These are phyloP conservation scores for Porites lobata DNA, from an alignment of 92 coral and sea anemone species.

Conservation along the genomic window DNA sequence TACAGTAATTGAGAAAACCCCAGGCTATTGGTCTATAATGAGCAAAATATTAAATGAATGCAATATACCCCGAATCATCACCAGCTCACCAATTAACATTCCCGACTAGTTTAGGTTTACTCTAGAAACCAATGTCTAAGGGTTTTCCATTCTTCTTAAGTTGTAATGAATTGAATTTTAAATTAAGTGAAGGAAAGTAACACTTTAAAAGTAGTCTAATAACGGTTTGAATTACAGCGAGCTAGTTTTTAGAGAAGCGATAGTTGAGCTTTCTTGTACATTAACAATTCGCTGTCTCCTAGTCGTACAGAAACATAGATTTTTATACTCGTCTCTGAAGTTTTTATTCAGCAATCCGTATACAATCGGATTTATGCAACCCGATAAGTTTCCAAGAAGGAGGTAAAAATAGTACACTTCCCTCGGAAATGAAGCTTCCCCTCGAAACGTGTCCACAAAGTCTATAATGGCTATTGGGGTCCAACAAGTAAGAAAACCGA, in stretches of 20 bases:
- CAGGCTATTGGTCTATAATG: too few species aligned
- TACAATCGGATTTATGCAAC: constrained; percentile 52
- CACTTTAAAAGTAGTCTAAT: too few species aligned
- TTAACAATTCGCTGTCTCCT: neutral
- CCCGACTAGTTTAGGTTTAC: too few species aligned
- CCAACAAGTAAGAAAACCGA: constrained; percentile 65
- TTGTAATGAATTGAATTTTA: too few species aligned
- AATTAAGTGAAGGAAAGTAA: too few species aligned
- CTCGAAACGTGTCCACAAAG: constrained; percentile 47
- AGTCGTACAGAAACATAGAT: neutral
- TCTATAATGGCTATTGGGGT: constrained; percentile 62
- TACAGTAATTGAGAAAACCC: too few species aligned
- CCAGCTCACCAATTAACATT: too few species aligned
- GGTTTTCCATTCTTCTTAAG: too few species aligned
- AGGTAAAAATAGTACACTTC: constrained; percentile 48
- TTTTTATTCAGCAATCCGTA: constrained; percentile 56
- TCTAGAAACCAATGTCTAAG: too few species aligned
- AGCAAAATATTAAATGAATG: too few species aligned
- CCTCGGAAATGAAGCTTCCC: constrained; percentile 45
- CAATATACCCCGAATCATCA: too few species aligned
- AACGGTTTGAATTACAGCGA: too few species aligned
- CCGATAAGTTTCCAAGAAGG: constrained; percentile 44
- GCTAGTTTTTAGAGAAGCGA: neutral
- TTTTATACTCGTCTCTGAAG: constrained; percentile 57
- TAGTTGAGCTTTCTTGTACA: neutral